Conservation (phyloP, 2,888 invertebrate species). For the Drosophila infuscata region DNA sequence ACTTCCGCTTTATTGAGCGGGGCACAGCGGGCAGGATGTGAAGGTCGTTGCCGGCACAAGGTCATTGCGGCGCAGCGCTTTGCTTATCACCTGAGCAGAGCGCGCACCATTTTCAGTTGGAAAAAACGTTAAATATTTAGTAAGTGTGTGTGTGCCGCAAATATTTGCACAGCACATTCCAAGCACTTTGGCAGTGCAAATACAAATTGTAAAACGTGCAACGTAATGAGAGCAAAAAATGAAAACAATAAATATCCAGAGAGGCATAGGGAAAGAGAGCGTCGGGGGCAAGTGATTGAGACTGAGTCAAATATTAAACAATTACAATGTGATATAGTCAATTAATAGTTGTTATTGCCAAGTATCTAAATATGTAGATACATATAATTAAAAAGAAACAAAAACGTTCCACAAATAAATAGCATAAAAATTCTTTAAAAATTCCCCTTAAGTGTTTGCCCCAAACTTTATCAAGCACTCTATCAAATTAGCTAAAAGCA, state of each 20-base stretch:
- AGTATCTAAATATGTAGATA: neutral
- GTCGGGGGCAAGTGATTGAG: constrained; percentile 1
- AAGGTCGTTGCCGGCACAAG: constrained; percentile 70
- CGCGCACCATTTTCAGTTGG: constrained; percentile 39
- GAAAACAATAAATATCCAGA: constrained; percentile 2
- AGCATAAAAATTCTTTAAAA: neutral
- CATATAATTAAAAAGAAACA: neutral
- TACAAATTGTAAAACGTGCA: constrained; percentile 58
- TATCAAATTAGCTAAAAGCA: constrained; percentile 21
- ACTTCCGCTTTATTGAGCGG: constrained; percentile 44
- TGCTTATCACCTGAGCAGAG: constrained; percentile 53
- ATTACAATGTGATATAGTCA: neutral
- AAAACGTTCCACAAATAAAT: constrained; percentile 14
- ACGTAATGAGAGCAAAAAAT: constrained; percentile 40
- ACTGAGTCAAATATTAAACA: neutral
- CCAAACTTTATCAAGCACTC: constrained; percentile 14
- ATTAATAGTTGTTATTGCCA: neutral
- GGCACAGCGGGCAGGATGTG: constrained; percentile 58
- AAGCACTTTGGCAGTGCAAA: constrained; percentile 65
- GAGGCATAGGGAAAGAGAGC: neutral
- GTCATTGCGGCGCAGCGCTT: constrained; percentile 44
- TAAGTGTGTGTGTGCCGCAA: constrained; percentile 49
- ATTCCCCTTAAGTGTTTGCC: neutral
- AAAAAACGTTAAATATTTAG: constrained; percentile 22
- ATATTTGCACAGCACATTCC: constrained; percentile 75